These are phyloP conservation scores for Loxodonta africana DNA, from an alignment of 2,113 vertebrate species.

Conservation along the genomic window DNA sequence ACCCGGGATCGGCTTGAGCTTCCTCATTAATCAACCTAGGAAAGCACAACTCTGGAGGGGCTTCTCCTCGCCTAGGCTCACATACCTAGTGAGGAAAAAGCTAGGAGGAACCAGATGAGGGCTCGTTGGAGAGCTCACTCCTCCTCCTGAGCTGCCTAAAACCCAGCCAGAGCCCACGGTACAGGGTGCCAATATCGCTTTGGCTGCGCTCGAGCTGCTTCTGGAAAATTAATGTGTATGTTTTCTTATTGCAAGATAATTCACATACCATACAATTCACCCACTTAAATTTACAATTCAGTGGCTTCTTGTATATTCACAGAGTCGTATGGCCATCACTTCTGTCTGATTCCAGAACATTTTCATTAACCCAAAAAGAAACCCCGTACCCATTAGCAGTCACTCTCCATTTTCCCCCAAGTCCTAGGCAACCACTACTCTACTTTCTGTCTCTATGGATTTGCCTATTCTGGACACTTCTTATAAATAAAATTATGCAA, in stretches of 20 bases:
- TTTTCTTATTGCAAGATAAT: background rate
- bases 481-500: background rate
- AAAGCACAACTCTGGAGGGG: background rate
- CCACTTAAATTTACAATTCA: background rate
- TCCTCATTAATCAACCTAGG: background rate
- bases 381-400: background rate
- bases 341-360: background rate
- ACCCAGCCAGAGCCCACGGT: background rate
- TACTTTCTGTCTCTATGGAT: background rate
- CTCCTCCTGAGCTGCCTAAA: background rate
- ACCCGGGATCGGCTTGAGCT: background rate
- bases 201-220: background rate
- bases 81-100: background rate
- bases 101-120: background rate
- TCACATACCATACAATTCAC: background rate
- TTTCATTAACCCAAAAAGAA: background rate
- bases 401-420: background rate
- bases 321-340: background rate
- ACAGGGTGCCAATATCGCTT: background rate
- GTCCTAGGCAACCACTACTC: background rate
- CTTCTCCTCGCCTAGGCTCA: background rate
- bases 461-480: background rate
- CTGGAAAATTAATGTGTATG: background rate
- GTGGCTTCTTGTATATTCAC: background rate
- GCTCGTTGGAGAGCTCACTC: background rate